Conservation (phyloP, 1,140 invertebrate genomes). For the Asobara japonica region DNA sequence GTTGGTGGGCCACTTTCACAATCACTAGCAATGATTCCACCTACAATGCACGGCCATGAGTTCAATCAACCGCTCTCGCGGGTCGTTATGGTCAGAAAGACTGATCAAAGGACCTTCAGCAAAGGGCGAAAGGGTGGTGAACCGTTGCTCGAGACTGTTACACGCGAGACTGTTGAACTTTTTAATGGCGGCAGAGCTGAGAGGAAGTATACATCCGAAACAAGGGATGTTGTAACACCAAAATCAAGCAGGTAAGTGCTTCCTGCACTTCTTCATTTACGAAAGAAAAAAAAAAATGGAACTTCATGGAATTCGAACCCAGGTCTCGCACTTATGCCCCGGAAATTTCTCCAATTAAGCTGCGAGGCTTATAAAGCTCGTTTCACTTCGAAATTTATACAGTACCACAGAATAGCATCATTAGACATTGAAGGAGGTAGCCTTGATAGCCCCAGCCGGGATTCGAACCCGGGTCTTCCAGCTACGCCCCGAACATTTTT, state of each 20-base stretch:
- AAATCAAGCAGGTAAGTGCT: conserved; percentile 61
- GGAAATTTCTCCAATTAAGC: too few species aligned
- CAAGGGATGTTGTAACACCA: conserved; percentile 65
- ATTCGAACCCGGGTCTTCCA: too few species aligned
- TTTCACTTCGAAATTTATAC: too few species aligned
- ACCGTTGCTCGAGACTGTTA: conserved; percentile 69
- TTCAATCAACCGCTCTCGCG: conserved; percentile 68
- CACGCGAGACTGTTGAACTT: conserved; percentile 71
- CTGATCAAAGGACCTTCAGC: conserved; percentile 70
- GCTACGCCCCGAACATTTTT: too few species aligned
- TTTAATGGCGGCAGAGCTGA: conserved; percentile 69
- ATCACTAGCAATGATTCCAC: conserved; percentile 64
- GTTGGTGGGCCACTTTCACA: conserved; percentile 64
- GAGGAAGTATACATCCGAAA: conserved; percentile 71
- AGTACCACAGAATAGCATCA: too few species aligned
- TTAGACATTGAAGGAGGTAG: too few species aligned
- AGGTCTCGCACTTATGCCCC: too few species aligned
- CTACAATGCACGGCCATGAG: conserved; percentile 70
- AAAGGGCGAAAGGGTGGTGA: conserved; percentile 62
- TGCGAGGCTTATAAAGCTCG: too few species aligned
- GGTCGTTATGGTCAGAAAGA: conserved; percentile 74
- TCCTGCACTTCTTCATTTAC: background rate
- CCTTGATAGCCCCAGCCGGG: too few species aligned
- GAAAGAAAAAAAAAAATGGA: background rate
- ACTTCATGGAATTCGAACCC: background rate